Evolutionary conservation across 1,140 invertebrate genomes (phyloP).

Genomic region (Zaprionus taronus): DNA sequence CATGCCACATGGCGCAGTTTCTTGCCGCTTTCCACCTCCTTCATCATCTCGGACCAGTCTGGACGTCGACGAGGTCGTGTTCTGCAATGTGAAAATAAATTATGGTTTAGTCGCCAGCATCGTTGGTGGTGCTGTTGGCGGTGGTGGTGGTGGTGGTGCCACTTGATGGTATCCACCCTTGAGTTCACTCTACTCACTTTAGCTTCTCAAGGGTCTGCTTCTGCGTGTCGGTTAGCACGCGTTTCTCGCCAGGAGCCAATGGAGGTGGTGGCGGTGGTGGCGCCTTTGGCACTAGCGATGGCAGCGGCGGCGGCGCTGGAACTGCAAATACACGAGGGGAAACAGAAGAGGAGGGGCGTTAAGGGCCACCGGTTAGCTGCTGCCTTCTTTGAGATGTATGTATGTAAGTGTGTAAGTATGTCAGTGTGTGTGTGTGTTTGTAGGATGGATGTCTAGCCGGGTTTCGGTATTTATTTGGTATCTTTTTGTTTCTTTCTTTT

Average conservation of each 20-base stretch:
- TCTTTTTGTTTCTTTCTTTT: slow-evolving; percentile 19
- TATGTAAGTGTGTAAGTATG: not conserved
- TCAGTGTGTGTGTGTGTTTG: not conserved
- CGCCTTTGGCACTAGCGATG: slow-evolving; percentile 84
- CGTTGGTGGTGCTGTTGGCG: slow-evolving; percentile 1
- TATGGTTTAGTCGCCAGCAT: slow-evolving; percentile 1
- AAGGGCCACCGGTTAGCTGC: slow-evolving; percentile 34
- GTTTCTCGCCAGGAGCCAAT: slow-evolving; percentile 84
- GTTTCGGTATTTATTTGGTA: slow-evolving; percentile 22
- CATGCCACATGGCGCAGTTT: slow-evolving; percentile 92
- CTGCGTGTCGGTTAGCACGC: slow-evolving; percentile 84
- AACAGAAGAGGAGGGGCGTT: slow-evolving; percentile 15
- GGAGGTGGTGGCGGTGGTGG: slow-evolving; percentile 90
- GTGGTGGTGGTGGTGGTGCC: not conserved
- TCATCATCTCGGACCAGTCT: slow-evolving; percentile 95
- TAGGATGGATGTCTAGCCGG: slow-evolving; percentile 57
- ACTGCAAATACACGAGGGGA: slow-evolving; percentile 55
- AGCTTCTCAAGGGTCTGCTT: slow-evolving; percentile 86
- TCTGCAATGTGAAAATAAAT: slow-evolving; percentile 51
- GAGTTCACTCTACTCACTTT: slow-evolving; percentile 80
- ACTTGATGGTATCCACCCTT: not conserved
- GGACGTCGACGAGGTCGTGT: slow-evolving; percentile 91
- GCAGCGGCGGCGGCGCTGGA: slow-evolving; percentile 79
- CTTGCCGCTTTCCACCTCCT: slow-evolving; percentile 92
- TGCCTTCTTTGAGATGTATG: not conserved